These are phyloP conservation scores for Amphiura filiformis DNA, from an alignment of 35 echinoderm and acorn worm species.

Conservation along the genomic window DNA sequence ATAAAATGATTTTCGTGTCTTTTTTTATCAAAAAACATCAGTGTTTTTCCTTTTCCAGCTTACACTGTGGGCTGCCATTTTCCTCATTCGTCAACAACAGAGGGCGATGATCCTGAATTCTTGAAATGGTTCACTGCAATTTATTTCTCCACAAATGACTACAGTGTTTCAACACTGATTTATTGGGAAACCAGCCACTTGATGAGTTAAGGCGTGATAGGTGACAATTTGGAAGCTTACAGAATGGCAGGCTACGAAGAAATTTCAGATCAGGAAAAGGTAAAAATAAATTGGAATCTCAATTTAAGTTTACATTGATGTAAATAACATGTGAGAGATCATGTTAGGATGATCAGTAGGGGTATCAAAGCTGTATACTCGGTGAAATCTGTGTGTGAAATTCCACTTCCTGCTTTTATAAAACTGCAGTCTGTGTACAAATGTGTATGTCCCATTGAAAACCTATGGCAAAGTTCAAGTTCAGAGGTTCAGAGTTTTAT, in stretches of 20 bases:
- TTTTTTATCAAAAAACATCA: background rate
- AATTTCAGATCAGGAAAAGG: background rate
- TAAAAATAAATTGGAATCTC: background rate
- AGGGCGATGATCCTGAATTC: background rate
- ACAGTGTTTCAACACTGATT: too few species aligned
- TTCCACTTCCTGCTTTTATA: background rate
- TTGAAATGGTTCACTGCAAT: background rate
- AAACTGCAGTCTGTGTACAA: background rate
- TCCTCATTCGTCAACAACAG: background rate
- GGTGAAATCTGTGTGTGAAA: background rate
- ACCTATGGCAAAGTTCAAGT: too few species aligned
- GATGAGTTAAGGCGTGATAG: too few species aligned
- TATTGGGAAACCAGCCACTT: too few species aligned
- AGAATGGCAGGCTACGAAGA: background rate
- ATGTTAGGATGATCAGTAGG: background rate
- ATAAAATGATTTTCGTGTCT: background rate
- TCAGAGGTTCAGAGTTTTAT: too few species aligned
- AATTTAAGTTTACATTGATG: background rate
- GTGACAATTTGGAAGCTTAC: too few species aligned
- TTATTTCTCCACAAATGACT: background rate
- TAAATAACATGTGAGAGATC: background rate
- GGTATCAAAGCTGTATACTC: background rate
- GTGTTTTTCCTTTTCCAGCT: background rate
- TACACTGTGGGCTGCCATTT: background rate
- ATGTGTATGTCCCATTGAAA: too few species aligned